phyloP scores from a whole-genome alignment of 1,140 invertebrate species.

The Drosophila aff. region DNA sequence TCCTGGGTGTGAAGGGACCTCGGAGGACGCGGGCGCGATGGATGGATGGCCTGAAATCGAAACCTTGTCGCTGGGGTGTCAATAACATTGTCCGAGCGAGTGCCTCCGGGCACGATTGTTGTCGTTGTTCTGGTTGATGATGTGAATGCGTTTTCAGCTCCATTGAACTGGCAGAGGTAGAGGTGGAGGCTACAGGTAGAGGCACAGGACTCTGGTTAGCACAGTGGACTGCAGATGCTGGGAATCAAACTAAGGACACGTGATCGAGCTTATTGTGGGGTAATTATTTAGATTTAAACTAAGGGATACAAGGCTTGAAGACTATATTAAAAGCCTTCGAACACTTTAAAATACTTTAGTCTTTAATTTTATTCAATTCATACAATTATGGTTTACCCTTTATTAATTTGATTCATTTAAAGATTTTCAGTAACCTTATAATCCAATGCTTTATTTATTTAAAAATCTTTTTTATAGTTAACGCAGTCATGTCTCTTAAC shows the following conservation, averaged over 20 bases:
- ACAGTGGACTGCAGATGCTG: slow-evolving; percentile 28
- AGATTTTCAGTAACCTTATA: too few relatives aligned
- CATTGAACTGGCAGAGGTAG: slow-evolving; percentile 42
- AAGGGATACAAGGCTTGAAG: not conserved
- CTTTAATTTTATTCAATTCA: too few relatives aligned
- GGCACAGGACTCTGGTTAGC: not conserved
- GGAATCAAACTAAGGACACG: not conserved
- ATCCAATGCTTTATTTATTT: too few relatives aligned
- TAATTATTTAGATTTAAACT: not conserved
- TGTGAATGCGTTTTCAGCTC: slow-evolving; percentile 55
- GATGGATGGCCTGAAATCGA: slow-evolving; percentile 59
- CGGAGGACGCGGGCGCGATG: not conserved
- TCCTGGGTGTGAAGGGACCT: slow-evolving; percentile 43
- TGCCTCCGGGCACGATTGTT: slow-evolving; percentile 50
- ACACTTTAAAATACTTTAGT: not conserved
- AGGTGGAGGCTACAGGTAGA: not conserved
- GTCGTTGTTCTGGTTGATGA: slow-evolving; percentile 45
- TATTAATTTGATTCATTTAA: too few relatives aligned
- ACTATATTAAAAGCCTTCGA: not conserved
- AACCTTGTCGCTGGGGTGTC: slow-evolving; percentile 70
- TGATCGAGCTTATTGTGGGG: not conserved
- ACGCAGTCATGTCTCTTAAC: too few relatives aligned
- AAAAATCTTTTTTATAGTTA: too few relatives aligned
- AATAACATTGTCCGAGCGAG: slow-evolving; percentile 70
- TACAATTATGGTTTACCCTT: too few relatives aligned